Evolutionary conservation across 2,113 vertebrate species (phyloP), one percentile per base, ranked within the genome.

Genomic region (Gymnarchus niloticus): DNA sequence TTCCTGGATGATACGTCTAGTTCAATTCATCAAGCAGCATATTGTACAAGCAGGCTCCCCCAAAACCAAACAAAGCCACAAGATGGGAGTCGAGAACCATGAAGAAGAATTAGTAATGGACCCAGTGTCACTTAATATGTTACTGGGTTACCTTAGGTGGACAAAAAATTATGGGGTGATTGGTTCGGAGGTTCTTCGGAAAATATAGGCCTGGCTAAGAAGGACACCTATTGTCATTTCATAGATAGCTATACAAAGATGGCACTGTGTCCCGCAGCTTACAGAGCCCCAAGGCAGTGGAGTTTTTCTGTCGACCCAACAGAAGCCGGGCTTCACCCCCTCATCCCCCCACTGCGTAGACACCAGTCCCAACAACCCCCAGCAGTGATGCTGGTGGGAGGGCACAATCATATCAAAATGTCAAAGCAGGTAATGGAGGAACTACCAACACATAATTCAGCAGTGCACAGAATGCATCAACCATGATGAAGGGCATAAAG

Each of bases 31-130:
- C 81, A 83, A 59, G 12, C n/a, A 14, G 23, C 23, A 65, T 49
- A 57, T 49, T 86, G 85, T 61, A 52, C 59, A 83, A 77, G 83
- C 61, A 76, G 69, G 57, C 59, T 83, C 49, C 48, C 73, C 33
- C 28, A 37, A 33, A n/a, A 65, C 80, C 25, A 82, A 56, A 33
- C 52, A n/a, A 28, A 3, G 49, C 25, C 25, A 19, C 21, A 44
- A 52, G 73, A 76, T 48, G 61, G 81, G 59, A 44, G 85, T 37
- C 52, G 17, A 77, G 33, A 21, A 78, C 28, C 46, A 76, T 54
- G n/a, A 57, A 52, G 49, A 80, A 21, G 52, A 49, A 48, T 17
- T n/a, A 33, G 73, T 65, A 80, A 80, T 85, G 76, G 56, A 56
- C 33, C n/a, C 14, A 49, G n/a, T 6, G 0, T 14, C 49, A 28